Conservation (phyloP, 2,888 invertebrate genomes). For the Eilema griseolum region DNA sequence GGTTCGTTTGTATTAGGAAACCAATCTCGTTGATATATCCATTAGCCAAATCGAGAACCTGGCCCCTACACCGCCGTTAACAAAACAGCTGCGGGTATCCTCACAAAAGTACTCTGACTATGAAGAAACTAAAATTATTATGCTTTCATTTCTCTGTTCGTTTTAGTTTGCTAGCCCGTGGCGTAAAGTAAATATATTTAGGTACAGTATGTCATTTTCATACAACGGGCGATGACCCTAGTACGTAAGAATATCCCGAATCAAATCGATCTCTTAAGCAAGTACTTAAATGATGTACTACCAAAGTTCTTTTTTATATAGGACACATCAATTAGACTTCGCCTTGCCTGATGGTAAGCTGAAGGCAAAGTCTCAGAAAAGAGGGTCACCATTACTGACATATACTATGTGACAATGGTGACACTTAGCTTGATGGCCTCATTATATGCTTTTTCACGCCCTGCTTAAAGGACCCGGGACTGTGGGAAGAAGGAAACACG, state of each 20-base stretch:
- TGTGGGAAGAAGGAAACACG: too few relatives aligned
- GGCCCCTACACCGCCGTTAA: slow-evolving; percentile 58
- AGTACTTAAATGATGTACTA: neutral
- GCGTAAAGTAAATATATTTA: neutral
- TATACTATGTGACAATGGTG: too few relatives aligned
- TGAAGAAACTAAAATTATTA: slow-evolving; percentile 63
- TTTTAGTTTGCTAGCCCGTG: slow-evolving; percentile 39
- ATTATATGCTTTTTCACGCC: too few relatives aligned
- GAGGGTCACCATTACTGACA: too few relatives aligned
- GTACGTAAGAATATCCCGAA: neutral
- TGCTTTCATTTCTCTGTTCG: slow-evolving; percentile 58
- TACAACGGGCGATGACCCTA: neutral
- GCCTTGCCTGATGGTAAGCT: too few relatives aligned
- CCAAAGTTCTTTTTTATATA: too few relatives aligned
- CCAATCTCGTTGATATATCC: slow-evolving; percentile 76
- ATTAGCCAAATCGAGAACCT: slow-evolving; percentile 73
- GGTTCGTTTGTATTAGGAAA: slow-evolving; percentile 66
- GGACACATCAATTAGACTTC: too few relatives aligned
- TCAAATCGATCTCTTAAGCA: neutral
- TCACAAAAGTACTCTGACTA: slow-evolving; percentile 48
- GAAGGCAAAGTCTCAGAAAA: too few relatives aligned
- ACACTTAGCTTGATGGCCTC: too few relatives aligned
- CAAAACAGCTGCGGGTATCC: slow-evolving; percentile 61
- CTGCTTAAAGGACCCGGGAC: too few relatives aligned
- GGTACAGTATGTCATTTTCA: neutral